Conservation (phyloP, 2,797 vertebrate genomes). For the Pipistrellus nathusii region DNA sequence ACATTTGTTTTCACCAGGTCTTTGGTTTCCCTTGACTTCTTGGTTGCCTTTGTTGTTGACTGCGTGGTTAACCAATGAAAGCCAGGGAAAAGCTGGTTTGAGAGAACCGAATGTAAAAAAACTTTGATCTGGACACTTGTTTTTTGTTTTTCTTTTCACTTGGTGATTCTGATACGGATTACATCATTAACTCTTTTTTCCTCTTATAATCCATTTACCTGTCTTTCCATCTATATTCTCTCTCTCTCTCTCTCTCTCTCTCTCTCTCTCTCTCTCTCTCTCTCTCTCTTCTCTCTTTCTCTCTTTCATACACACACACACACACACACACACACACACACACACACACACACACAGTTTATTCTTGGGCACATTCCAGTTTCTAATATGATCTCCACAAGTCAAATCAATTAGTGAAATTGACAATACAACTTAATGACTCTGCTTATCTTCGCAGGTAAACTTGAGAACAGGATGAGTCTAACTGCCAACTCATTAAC, state of each 20-base stretch:
- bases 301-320: no score
- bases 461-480: slow-evolving; percentile 84
- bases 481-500: slow-evolving; percentile 85
- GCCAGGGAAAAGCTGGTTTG: slow-evolving; percentile 62
- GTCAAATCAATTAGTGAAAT: slow-evolving; percentile 83
- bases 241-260: no score
- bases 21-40: background rate
- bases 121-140: slow-evolving; percentile 61
- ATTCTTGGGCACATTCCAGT: slow-evolving; percentile 72
- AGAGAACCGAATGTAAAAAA: slow-evolving; percentile 44
- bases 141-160: slow-evolving; percentile 71
- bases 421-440: slow-evolving; percentile 81
- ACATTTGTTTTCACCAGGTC: slow-evolving; percentile 60
- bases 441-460: slow-evolving; percentile 84
- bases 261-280: no score
- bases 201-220: slow-evolving; percentile 67
- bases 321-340: slow-evolving; percentile 50
- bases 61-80: slow-evolving; percentile 69
- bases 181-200: slow-evolving; percentile 34
- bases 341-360: slow-evolving; percentile 61
- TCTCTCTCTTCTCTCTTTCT: no score
- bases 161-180: slow-evolving; percentile 60
- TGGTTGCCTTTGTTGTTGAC: slow-evolving; percentile 63
- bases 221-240: slow-evolving; percentile 30
- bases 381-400: slow-evolving; percentile 65